phyloP scores from a whole-genome alignment of 1,140 invertebrate genomes.

The Zaprionus davidi region DNA sequence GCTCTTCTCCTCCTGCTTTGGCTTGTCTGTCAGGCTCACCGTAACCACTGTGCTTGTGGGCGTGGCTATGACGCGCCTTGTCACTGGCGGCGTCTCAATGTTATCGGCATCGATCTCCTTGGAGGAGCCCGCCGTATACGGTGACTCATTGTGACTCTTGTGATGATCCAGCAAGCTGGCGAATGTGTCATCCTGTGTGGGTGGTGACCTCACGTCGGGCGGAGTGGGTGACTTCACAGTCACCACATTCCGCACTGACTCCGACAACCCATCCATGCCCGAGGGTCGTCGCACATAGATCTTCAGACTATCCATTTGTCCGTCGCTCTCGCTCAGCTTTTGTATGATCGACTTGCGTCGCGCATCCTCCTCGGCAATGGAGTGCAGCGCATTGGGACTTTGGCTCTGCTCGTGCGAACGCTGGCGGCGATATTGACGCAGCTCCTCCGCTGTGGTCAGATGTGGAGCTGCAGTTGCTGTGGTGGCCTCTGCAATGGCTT shows the following conservation, averaged over 20 bases:
- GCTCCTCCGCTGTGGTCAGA: slow-evolving; percentile 87
- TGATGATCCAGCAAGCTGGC: slow-evolving; percentile 62
- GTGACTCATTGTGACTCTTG: slow-evolving; percentile 84
- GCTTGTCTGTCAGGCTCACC: slow-evolving; percentile 68
- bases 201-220: slow-evolving; percentile 32
- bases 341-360: slow-evolving; percentile 83
- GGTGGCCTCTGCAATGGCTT: slow-evolving; percentile 89
- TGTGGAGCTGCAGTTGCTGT: slow-evolving; percentile 61
- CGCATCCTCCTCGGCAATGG: slow-evolving; percentile 86
- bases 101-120: slow-evolving; percentile 96
- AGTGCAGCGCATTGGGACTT: slow-evolving; percentile 81
- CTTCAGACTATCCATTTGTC: slow-evolving; percentile 84
- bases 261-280: slow-evolving; percentile 32
- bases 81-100: slow-evolving; percentile 94
- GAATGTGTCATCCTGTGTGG: slow-evolving; percentile 61
- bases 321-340: slow-evolving; percentile 84
- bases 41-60: slow-evolving; percentile 74
- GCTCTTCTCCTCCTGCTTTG: slow-evolving; percentile 47
- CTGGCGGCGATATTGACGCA: slow-evolving; percentile 75
- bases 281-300: slow-evolving; percentile 87
- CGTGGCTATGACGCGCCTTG: slow-evolving; percentile 86
- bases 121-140: slow-evolving; percentile 82
- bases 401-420: slow-evolving; percentile 76
- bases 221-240: slow-evolving; percentile 11
- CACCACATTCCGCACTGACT: slow-evolving; percentile 17